Conservation (phyloP, 2,888 invertebrate genomes). For the Euspilapteryx auroguttella region DNA sequence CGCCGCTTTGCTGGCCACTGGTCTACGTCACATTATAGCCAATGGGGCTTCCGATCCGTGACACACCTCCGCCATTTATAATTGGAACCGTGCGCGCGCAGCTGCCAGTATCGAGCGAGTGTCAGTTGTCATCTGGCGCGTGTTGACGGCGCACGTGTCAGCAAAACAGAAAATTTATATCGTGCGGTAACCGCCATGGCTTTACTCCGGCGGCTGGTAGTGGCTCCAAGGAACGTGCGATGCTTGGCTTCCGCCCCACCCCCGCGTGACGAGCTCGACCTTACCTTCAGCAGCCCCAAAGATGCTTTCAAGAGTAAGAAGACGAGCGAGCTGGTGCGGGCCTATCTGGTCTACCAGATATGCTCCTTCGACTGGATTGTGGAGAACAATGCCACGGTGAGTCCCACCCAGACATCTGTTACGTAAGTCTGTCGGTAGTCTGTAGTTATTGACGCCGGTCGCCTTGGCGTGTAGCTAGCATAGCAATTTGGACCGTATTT, state of each 20-base stretch:
- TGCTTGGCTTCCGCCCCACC: constrained; percentile 20
- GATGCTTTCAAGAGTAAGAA: constrained; percentile 96
- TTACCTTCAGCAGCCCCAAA: constrained; percentile 83
- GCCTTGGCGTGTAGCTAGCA: too few species aligned
- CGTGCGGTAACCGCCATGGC: too few species aligned
- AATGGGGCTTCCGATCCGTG: too few species aligned
- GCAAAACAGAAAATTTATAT: constrained; percentile 18
- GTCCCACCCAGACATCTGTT: too few species aligned
- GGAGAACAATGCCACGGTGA: constrained; percentile 91
- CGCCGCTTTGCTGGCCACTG: too few species aligned
- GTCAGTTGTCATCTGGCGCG: constrained; percentile 32
- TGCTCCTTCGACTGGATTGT: constrained; percentile 88
- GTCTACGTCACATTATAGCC: too few species aligned
- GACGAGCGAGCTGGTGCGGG: constrained; percentile 86
- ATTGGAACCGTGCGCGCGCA: constrained; percentile 49
- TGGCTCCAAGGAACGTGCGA: constrained; percentile 31
- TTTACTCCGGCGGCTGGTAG: constrained; percentile 43
- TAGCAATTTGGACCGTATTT: too few species aligned
- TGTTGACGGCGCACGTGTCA: constrained; percentile 26
- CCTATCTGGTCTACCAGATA: constrained; percentile 88
- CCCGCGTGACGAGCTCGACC: constrained; percentile 73
- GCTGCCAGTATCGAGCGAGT: constrained; percentile 31
- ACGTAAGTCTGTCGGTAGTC: constrained; percentile 38
- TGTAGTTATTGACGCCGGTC: too few species aligned
- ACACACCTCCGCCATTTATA: constrained; percentile 55